Evolutionary conservation across 1,140 invertebrate genomes (phyloP), one percentile per base, ranked within the genome.

Genomic region (Psix sp.): DNA sequence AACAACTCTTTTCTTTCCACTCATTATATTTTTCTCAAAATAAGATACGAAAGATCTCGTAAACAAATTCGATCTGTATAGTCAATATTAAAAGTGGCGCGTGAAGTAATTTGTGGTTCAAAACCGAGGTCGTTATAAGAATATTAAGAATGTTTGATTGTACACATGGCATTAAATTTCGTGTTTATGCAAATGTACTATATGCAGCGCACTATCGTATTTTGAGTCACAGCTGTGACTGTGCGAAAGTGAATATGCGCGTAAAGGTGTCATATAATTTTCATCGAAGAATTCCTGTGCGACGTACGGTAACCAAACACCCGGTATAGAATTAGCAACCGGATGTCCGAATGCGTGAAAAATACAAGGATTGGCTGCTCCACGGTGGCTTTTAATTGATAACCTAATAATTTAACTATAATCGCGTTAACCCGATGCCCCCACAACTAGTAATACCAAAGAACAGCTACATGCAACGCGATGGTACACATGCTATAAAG

Each of bases 121-220:
- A 45, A 51, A 16, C 35, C 48, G 17, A 40, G 48, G 56, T 62
- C 42, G 21, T 26, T 60, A 54, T 60, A 46, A 65, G 59, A 45
- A n/a, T n/a, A n/a, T 38, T 54, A 52, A 57, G 67, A 62, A 72
- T 72, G 40, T 73, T 66, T 57, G 51, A 72, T 63, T 72, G 68
- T 59, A 60, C 57, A 63, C 48, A 40, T 57, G 63, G 56, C 68
- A 72, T 72, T 72, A 80, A 80, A 81, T 79, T 78, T 79, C 74
- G 73, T 78, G 72, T 80, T 80, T 81, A 82, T 83, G 82, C 76
- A 83, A 83, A 83, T 83, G 71, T 78, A 60, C 68, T 48, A 56
- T 67, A 52, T 67, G 68, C 62, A 54, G 71, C 73, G 70, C 76
- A 77, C 76, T 78, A 78, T 81, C 77, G 78, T 80, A 82, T 77